These are phyloP conservation scores for Hippopotamus amphibius DNA, from an alignment of 2,113 vertebrate genomes.

Conservation along the genomic window DNA sequence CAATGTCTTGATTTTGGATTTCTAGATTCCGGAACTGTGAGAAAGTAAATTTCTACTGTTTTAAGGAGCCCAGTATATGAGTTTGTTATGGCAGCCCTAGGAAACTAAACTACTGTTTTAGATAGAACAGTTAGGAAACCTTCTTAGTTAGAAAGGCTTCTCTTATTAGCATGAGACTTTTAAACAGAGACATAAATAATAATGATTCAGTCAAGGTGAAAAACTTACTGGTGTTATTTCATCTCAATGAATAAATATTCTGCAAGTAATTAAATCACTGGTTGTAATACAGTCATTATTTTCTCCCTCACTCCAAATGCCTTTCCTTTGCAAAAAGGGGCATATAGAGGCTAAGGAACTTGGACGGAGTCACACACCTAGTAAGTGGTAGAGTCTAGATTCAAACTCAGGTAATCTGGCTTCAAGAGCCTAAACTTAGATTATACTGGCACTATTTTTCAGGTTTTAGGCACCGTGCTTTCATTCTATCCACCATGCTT, in stretches of 20 bases:
- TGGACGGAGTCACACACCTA: not conserved
- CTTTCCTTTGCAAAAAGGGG: not conserved
- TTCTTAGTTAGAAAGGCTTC: not conserved
- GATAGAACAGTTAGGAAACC: not conserved
- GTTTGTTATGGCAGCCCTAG: not conserved
- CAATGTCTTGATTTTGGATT: not conserved
- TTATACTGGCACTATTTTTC: not conserved
- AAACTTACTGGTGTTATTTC: no score
- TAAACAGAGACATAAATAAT: slow-evolving; percentile 11
- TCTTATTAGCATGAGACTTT: not conserved
- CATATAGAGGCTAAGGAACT: not conserved
- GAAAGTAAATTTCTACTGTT: not conserved
- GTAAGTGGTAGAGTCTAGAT: not conserved
- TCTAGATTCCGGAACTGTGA: not conserved
- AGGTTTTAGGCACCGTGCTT: not conserved
- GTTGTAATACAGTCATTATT: slow-evolving; percentile 12
- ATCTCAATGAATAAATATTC: no score
- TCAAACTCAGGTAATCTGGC: not conserved
- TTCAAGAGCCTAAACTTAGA: not conserved
- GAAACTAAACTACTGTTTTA: not conserved
- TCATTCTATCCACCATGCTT: not conserved
- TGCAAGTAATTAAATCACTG: no score
- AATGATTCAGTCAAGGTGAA: not conserved
- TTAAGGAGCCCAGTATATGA: not conserved
- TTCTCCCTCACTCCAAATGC: not conserved